phyloP scores from a whole-genome alignment of 2,888 invertebrate species.

The Seira musarum region DNA sequence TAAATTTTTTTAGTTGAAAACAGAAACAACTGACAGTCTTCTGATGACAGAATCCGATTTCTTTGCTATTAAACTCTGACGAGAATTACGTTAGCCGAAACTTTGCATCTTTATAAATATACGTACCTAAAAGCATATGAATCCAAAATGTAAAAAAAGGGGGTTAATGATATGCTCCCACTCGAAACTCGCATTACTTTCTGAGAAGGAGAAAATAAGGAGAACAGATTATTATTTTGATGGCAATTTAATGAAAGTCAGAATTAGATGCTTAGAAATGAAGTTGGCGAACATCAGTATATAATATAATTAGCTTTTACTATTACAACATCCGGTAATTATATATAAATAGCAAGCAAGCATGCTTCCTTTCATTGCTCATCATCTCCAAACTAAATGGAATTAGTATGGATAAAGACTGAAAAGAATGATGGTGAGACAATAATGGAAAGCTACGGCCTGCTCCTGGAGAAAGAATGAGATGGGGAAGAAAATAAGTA shows the following conservation, averaged over 20 bases:
- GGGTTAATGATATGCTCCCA: conserved; percentile 58
- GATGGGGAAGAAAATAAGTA: too few species aligned
- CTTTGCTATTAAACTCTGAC: neutral
- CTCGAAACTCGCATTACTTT: conserved; percentile 41
- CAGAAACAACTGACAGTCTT: conserved; percentile 26
- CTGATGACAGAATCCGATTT: conserved; percentile 30
- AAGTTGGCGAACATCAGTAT: neutral
- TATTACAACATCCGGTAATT: neutral
- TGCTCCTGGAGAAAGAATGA: too few species aligned
- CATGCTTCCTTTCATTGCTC: too few species aligned
- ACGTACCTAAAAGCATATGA: neutral
- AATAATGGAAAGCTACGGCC: too few species aligned
- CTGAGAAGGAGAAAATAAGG: conserved; percentile 30
- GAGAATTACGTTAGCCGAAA: neutral
- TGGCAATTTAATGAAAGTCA: neutral
- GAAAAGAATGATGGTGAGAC: too few species aligned
- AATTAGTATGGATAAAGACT: too few species aligned
- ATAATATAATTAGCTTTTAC: neutral
- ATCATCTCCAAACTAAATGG: too few species aligned
- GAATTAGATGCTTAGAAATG: neutral
- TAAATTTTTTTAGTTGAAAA: conserved; percentile 4
- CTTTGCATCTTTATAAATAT: neutral
- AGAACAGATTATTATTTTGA: neutral
- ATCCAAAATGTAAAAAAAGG: conserved; percentile 34
- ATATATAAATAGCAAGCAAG: too few species aligned